Conservation (phyloP, 92 coral and sea anemone species). For the Epizoanthus stellaris region DNA sequence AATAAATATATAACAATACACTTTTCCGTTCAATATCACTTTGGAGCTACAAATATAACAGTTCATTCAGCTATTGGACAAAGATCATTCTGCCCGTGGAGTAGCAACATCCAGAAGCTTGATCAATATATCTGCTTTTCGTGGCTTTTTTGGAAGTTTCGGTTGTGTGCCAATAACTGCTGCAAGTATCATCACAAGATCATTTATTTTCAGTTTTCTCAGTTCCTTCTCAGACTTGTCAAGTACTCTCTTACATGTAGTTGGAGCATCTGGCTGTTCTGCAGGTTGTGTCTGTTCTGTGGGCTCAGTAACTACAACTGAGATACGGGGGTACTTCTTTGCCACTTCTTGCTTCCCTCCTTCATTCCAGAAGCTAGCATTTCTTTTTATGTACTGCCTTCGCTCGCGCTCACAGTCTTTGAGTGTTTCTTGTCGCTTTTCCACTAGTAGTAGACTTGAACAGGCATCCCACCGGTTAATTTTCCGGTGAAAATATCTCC, state of each 20-base stretch:
- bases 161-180: too few species aligned
- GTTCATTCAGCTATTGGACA: too few species aligned
- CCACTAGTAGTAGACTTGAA: constrained; percentile 23
- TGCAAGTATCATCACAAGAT: too few species aligned
- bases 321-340: constrained; percentile 15
- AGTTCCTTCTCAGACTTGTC: too few species aligned
- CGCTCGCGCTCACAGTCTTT: not conserved
- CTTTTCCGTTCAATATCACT: too few species aligned
- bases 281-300: too few species aligned
- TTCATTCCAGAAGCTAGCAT: constrained; percentile 20
- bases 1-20: too few species aligned
- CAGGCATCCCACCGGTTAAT: constrained; percentile 37
- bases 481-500: constrained; percentile 22
- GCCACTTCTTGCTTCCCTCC: constrained; percentile 34
- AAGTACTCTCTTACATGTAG: too few species aligned
- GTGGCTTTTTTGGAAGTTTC: constrained; percentile 3
- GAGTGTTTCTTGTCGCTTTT: constrained; percentile 18
- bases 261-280: too few species aligned
- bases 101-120: constrained; percentile 33
- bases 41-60: too few species aligned
- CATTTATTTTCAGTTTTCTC: too few species aligned
- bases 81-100: constrained; percentile 21
- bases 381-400: constrained; percentile 3
- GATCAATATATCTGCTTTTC: constrained; percentile 18
- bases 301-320: not conserved